phyloP scores from a whole-genome alignment of 2,888 invertebrate species.

The Cataglyphis altisquamis region DNA sequence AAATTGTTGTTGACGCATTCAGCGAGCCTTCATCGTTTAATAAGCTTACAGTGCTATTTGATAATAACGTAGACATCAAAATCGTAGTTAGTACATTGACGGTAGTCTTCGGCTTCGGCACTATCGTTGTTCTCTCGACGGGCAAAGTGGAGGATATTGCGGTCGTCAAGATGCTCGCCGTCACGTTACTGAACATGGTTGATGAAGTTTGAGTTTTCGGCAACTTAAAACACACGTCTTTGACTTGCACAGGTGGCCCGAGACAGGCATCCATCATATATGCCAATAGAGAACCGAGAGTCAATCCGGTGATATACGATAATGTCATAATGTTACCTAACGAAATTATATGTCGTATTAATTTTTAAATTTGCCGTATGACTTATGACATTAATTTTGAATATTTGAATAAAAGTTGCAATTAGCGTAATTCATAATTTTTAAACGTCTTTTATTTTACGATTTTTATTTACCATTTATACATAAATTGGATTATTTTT shows the following conservation, averaged over 20 bases:
- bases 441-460: background rate
- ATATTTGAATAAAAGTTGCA: background rate
- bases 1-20: constrained; percentile 76
- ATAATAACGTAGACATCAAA: constrained; percentile 68
- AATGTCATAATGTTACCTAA: constrained; percentile 97
- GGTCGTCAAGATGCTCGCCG: constrained; percentile 76
- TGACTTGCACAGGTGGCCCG: constrained; percentile 81
- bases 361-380: background rate
- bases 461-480: too few relatives aligned
- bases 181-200: constrained; percentile 70
- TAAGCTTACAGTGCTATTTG: constrained; percentile 76
- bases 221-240: constrained; percentile 81
- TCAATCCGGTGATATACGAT: constrained; percentile 95
- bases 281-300: constrained; percentile 94
- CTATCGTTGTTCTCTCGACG: constrained; percentile 76
- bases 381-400: background rate
- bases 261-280: constrained; percentile 90
- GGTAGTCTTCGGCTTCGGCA: constrained; percentile 75
- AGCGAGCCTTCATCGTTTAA: constrained; percentile 68
- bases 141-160: constrained; percentile 75
- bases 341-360: constrained; percentile 64
- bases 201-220: constrained; percentile 69
- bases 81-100: constrained; percentile 75
- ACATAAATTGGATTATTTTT: too few relatives aligned
- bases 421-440: background rate